phyloP scores from a whole-genome alignment of 2,888 invertebrate species.

The Encarsia formosa region DNA sequence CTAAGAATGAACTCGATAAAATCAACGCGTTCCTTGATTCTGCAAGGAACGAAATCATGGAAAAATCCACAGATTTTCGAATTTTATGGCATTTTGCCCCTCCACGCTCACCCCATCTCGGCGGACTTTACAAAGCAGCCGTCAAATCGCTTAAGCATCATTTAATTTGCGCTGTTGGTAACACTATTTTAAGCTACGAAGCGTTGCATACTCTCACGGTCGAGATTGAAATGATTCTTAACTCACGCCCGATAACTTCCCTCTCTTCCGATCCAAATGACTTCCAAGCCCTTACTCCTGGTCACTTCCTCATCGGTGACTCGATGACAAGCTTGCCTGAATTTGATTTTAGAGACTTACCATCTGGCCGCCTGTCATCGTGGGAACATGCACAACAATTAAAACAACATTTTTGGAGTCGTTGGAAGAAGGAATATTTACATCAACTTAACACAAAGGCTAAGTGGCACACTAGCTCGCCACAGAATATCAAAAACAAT shows the following conservation, averaged over 20 bases:
- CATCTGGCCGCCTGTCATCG: conserved; percentile 5
- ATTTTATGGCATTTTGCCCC: conserved; percentile 32
- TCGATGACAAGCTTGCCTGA: conserved; percentile 31
- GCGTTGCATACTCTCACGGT: conserved; percentile 24
- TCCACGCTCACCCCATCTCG: conserved; percentile 29
- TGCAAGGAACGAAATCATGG: neutral
- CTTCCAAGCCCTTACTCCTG: conserved; percentile 30
- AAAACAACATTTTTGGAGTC: neutral
- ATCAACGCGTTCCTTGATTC: neutral
- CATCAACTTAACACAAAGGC: neutral
- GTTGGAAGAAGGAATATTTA: neutral
- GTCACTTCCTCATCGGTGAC: conserved; percentile 36
- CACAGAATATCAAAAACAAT: neutral
- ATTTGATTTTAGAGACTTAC: conserved; percentile 27
- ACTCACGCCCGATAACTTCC: conserved; percentile 16
- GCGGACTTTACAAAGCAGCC: conserved; percentile 32
- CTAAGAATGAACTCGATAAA: conserved; percentile 12
- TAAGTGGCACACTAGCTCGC: neutral
- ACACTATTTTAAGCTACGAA: conserved; percentile 29
- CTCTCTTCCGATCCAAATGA: conserved; percentile 24
- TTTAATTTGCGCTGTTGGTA: conserved; percentile 26
- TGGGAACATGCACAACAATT: neutral
- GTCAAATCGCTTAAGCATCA: conserved; percentile 33
- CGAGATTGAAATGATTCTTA: conserved; percentile 24
- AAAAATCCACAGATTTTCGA: neutral